Percentiles rank a stretch among this genome's conserved stretches.
phyloP scores from a whole-genome alignment of 2,113 vertebrate genomes.

The Dipodomys merriami region DNA sequence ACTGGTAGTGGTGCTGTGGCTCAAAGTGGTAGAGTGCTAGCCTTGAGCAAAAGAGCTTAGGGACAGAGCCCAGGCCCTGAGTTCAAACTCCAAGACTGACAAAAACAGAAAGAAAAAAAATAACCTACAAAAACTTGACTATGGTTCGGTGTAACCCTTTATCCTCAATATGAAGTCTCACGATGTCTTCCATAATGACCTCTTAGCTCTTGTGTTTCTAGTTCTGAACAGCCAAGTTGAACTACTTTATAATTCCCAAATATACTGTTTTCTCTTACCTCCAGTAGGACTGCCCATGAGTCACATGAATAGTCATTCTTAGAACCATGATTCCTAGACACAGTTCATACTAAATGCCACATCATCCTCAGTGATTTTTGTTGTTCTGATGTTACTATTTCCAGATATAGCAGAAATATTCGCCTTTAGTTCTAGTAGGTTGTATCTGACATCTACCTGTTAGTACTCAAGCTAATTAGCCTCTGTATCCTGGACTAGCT shows the following conservation, averaged over 20 bases:
- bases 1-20: no score
- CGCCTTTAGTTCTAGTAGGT: not conserved
- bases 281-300: not conserved
- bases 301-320: not conserved
- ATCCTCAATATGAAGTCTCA: not conserved
- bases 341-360: not conserved
- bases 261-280: not conserved
- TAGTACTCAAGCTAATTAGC: not conserved
- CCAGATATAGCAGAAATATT: not conserved
- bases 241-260: conserved; percentile 8
- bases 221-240: not conserved
- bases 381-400: not conserved
- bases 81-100: no score
- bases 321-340: not conserved
- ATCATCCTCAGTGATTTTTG: not conserved
- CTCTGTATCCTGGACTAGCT: not conserved
- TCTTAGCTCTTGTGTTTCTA: not conserved
- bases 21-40: no score
- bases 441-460: not conserved
- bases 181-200: not conserved
- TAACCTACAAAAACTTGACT: no score
- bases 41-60: no score
- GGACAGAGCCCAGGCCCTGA: no score
- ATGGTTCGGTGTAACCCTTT: not conserved
- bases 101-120: no score